Conservation (phyloP, 2,888 invertebrate species). For the Agriopis aurantiaria region DNA sequence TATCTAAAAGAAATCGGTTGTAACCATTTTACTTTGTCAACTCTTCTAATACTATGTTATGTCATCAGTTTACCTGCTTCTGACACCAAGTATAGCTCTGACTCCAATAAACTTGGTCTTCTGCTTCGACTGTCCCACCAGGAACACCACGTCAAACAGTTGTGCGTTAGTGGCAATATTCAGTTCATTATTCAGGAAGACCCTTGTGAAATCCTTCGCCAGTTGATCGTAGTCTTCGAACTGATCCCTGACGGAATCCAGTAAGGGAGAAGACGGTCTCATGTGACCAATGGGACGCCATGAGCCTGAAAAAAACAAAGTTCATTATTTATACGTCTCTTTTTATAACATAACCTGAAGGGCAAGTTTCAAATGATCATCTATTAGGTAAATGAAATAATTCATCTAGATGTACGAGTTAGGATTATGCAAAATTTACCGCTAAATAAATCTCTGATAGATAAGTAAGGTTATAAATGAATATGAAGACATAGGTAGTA, state of each 20-base stretch:
- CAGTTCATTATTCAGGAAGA: constrained; percentile 94
- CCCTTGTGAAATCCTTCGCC: constrained; percentile 96
- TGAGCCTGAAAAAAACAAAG: constrained; percentile 86
- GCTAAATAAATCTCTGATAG: too few species aligned
- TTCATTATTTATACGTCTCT: neutral
- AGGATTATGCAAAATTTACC: neutral
- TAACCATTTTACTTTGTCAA: too few species aligned
- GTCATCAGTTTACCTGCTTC: constrained; percentile 89
- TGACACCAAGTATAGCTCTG: constrained; percentile 95
- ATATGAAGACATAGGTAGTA: too few species aligned
- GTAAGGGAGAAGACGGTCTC: constrained; percentile 96
- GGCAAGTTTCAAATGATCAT: neutral
- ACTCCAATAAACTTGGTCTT: constrained; percentile 96
- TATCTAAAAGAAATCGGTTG: too few species aligned
- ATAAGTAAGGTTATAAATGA: too few species aligned
- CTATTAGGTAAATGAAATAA: neutral
- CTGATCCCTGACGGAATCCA: constrained; percentile 96
- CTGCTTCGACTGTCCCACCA: constrained; percentile 96
- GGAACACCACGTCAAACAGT: constrained; percentile 95
- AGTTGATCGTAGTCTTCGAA: constrained; percentile 98
- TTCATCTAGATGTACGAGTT: neutral
- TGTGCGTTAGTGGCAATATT: constrained; percentile 92
- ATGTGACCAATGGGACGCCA: constrained; percentile 98
- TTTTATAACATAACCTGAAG: neutral
- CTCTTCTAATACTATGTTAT: too few species aligned